Evolutionary conservation across 2,113 vertebrate species (phyloP), one percentile per base, ranked within the genome.

Genomic region (Pomatostomus ruficeps): DNA sequence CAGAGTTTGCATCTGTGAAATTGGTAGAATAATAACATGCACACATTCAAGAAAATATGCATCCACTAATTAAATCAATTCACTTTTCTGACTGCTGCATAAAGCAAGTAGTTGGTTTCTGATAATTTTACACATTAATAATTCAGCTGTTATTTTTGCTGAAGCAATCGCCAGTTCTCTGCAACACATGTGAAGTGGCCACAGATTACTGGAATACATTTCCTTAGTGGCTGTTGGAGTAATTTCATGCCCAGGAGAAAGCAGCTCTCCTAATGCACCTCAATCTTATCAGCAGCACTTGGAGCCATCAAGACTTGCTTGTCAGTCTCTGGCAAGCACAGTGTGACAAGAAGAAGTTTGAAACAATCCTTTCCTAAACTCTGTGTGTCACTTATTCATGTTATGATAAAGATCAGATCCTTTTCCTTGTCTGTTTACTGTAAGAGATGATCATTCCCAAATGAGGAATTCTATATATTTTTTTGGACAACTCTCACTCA

Each of bases 141-240:
- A 81, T 55, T 57, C 79, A 91, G 79, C 62, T 62, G 55, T 23
- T 71, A 24, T 72, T 92, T 88, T 43, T 58, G 52, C 66, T 82
- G 68, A 68, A 82, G 65, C 67, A 59, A 35, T 66, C 20, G 7
- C 76, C 80, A 81, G 58, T 67, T 74, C 87, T 76, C 73, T 75
- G 57, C 76, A 78, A 73, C 24, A 38, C 79, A 52, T n/a, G n/a
- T 62, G 45, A 82, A 95, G 77, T 79, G 85, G 75, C 66, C 77
- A 70, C 26, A 93, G 83, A 93, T 93, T 95, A 81, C 67, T 88
- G 73, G 86, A 84, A 92, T 74, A 74, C 54, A 84, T 95, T 92
- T 91, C 74, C 43, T 73, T 77, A 54, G 79, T 0, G 0, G 40
- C 63, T 90, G 51, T 70, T 33, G 10, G 74, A 91, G 89, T 95